Percentiles rank a stretch among this genome's conserved stretches.
phyloP scores from a whole-genome alignment of 2,113 vertebrate genomes.

The Seriola rivoliana region DNA sequence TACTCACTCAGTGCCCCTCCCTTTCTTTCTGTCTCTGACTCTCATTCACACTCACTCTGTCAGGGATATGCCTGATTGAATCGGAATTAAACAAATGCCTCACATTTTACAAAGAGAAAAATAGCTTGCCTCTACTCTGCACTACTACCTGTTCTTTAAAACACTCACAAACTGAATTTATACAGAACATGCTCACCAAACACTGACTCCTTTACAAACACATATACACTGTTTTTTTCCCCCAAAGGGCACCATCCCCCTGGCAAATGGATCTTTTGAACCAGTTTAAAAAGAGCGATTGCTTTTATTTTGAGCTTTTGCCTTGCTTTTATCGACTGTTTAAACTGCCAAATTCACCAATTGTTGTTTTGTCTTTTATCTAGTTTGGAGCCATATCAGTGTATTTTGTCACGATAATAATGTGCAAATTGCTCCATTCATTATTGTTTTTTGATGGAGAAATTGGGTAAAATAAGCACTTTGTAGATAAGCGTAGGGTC shows the following conservation, averaged over 20 bases:
- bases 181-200: conserved; percentile 35
- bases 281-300: conserved; percentile 67
- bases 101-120: conserved; percentile 42
- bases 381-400: conserved; percentile 68
- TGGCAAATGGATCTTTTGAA: conserved; percentile 70
- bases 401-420: conserved; percentile 73
- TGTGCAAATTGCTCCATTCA: conserved; percentile 71
- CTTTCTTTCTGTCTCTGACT: conserved; percentile 8
- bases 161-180: conserved; percentile 43
- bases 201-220: conserved; percentile 23
- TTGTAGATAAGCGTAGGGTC: conserved; percentile 76
- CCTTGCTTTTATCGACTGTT: conserved; percentile 62
- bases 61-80: conserved; percentile 64
- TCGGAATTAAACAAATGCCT: conserved; percentile 65
- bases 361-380: conserved; percentile 75
- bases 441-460: conserved; percentile 75
- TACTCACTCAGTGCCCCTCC: neutral
- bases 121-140: conserved; percentile 13
- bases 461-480: conserved; percentile 78
- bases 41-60: conserved; percentile 39
- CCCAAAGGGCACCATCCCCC: conserved; percentile 42
- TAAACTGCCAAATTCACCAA: conserved; percentile 68
- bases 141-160: conserved; percentile 33
- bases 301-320: conserved; percentile 70
- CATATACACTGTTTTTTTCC: conserved; percentile 10